A percentile compares a stretch with the other conserved stretches of the same genome.
Conservation (phyloP, 2,113 vertebrate species). For the Grus americana region DNA sequence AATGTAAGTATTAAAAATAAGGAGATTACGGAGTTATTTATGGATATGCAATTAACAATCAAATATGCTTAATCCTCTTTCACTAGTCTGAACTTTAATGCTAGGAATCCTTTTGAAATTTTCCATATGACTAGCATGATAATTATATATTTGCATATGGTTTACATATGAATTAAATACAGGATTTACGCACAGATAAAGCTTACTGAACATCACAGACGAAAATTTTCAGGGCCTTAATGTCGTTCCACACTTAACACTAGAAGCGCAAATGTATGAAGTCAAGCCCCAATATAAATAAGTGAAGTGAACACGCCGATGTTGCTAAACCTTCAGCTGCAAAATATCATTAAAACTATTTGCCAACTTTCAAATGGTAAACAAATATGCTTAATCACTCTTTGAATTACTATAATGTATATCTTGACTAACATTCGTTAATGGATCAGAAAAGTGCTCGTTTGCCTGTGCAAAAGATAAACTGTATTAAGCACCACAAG, state of each 20-base stretch:
- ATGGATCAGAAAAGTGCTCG: background rate
- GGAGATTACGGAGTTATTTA: slow-evolving; percentile 25
- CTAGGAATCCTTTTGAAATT: background rate
- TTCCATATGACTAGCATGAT: background rate
- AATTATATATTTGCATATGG: background rate
- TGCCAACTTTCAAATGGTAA: background rate
- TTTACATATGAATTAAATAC: slow-evolving; percentile 10
- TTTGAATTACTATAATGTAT: background rate
- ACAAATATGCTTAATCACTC: background rate
- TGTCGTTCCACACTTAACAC: background rate
- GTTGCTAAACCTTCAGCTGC: background rate
- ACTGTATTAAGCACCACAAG: background rate
- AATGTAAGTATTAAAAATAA: background rate
- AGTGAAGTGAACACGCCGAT: background rate
- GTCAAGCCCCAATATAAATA: background rate
- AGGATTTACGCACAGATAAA: background rate
- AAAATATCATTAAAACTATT: background rate
- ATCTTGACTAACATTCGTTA: background rate
- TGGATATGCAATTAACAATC: background rate
- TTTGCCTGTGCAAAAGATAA: background rate
- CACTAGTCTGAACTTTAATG: background rate
- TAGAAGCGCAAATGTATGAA: background rate
- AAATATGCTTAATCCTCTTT: slow-evolving; percentile 29
- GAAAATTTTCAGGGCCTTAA: background rate
- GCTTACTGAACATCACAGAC: background rate